Conservation (phyloP, 2,888 invertebrate species). For the Steromphala cineraria region DNA sequence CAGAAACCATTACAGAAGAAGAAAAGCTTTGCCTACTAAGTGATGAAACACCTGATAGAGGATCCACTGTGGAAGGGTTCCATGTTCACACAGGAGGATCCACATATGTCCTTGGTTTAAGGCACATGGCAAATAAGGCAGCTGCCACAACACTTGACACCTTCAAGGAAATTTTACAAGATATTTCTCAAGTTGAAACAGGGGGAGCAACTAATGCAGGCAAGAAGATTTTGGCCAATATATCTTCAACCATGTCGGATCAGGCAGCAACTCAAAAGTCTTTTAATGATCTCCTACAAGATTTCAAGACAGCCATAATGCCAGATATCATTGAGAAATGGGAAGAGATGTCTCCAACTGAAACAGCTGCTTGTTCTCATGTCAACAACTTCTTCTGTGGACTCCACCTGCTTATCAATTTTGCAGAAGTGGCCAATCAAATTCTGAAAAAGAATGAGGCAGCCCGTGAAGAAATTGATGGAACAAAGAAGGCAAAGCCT, state of each 20-base stretch:
- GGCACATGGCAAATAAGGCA: slow-evolving; percentile 13
- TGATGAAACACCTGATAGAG: slow-evolving; percentile 31
- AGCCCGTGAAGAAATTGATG: slow-evolving; percentile 16
- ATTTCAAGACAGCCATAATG: slow-evolving; percentile 22
- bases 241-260: no score
- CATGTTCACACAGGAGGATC: slow-evolving; percentile 27
- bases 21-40: no score
- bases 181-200: no score
- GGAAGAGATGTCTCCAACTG: slow-evolving; percentile 21
- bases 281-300: no score
- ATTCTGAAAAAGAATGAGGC: slow-evolving; percentile 23
- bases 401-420: slow-evolving; percentile 30
- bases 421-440: slow-evolving; percentile 31
- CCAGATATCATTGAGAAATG: slow-evolving; percentile 31
- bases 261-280: no score
- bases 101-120: slow-evolving; percentile 22
- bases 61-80: no score
- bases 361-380: background rate
- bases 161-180: no score
- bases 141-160: background rate
- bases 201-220: no score
- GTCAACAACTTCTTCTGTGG: slow-evolving; percentile 38
- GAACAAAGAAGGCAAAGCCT: slow-evolving; percentile 27
- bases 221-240: no score
- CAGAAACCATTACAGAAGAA: slow-evolving; percentile 14